Conservation (phyloP, 2,113 vertebrate species). For the Solea senegalensis region DNA sequence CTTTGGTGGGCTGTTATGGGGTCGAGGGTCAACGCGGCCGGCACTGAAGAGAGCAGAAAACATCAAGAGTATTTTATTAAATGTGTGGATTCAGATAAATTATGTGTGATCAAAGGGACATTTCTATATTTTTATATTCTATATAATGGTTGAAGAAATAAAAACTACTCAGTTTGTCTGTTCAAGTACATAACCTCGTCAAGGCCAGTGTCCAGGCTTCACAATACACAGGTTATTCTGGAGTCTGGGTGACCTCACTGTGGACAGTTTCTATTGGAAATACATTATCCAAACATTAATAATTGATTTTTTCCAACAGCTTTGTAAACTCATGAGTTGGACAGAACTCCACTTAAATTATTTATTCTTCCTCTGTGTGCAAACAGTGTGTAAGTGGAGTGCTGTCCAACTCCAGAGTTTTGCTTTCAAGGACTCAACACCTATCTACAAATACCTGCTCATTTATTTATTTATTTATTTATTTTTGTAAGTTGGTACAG, state of each 20-base stretch:
- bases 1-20: slow-evolving; percentile 95
- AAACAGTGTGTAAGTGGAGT: neutral
- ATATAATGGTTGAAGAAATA: too few species aligned
- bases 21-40: slow-evolving; percentile 91
- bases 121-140: too few species aligned
- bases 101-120: too few species aligned
- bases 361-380: neutral
- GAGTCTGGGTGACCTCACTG: too few species aligned
- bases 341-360: neutral
- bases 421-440: neutral
- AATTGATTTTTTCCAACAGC: neutral
- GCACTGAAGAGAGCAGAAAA: slow-evolving; percentile 80
- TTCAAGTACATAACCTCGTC: too few species aligned
- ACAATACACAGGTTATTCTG: neutral
- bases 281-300: neutral
- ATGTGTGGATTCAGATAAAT: too few species aligned
- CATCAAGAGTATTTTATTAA: neutral
- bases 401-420: neutral
- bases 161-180: too few species aligned
- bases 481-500: too few species aligned
- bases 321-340: neutral
- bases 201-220: neutral
- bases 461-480: too few species aligned
- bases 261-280: too few species aligned
- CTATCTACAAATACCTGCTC: neutral